phyloP scores from a whole-genome alignment of 35 echinoderm and acorn worm species.

The Nesometra sesokonis region DNA sequence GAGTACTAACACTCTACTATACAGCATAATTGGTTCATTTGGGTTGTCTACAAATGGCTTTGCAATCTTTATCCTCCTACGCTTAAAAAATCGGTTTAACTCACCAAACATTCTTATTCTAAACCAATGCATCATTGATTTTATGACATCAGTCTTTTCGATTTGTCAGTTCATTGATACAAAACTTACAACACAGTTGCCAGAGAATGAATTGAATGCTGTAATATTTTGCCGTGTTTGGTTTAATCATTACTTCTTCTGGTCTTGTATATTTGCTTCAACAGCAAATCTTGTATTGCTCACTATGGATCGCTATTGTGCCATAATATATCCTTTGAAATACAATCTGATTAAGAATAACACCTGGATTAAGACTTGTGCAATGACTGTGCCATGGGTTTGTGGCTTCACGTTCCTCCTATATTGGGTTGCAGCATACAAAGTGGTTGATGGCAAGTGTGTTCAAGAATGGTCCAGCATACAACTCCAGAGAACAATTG shows the following conservation, averaged over 20 bases:
- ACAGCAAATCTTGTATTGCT: conserved; percentile 26
- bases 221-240: conserved; percentile 2
- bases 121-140: no score
- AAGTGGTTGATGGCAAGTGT: not conserved
- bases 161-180: no score
- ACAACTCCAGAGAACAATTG: not conserved
- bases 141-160: no score
- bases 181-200: not conserved
- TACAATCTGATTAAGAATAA: conserved; percentile 10
- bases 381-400: conserved; percentile 11
- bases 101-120: no score
- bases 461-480: not conserved
- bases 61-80: no score
- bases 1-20: no score
- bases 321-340: conserved; percentile 28
- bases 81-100: no score
- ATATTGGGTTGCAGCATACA: not conserved
- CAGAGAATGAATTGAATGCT: not conserved
- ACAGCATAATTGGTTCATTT: no score
- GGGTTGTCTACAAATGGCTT: no score
- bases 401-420: not conserved
- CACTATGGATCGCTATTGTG: conserved; percentile 32
- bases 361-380: not conserved
- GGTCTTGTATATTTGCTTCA: conserved; percentile 25
- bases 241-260: conserved; percentile 22